Percentiles rank a stretch among this genome's conserved stretches.
Evolutionary conservation across 1,140 invertebrate species (phyloP).

Genomic region (Lasioglossum baleicum): DNA sequence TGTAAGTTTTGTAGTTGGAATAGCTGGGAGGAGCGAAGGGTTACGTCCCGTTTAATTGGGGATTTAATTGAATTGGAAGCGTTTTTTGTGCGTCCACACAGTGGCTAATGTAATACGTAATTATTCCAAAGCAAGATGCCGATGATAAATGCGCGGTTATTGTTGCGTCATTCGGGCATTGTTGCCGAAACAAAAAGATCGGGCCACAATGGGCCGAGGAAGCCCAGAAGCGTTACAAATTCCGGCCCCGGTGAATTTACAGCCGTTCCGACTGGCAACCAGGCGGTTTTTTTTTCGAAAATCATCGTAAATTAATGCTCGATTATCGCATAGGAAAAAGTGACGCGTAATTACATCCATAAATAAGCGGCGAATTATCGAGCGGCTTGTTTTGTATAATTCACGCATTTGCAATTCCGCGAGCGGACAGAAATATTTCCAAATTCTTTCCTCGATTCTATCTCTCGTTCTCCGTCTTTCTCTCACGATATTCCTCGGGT

Average conservation of each 20-base stretch:
- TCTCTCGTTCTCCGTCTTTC: neutral
- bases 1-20: too few species aligned
- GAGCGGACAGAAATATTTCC: neutral
- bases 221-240: neutral
- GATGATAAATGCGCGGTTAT: constrained; percentile 30
- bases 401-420: constrained; percentile 15
- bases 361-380: constrained; percentile 21
- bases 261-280: too few species aligned
- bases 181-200: constrained; percentile 16
- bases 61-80: too few species aligned
- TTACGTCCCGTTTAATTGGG: too few species aligned
- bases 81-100: neutral
- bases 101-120: constrained; percentile 11
- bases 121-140: constrained; percentile 27
- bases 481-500: too few species aligned
- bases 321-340: neutral
- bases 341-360: constrained; percentile 7
- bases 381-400: constrained; percentile 28
- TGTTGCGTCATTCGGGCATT: constrained; percentile 21
- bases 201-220: neutral
- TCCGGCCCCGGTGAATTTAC: neutral
- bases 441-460: neutral
- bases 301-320: constrained; percentile 11
- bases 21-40: too few species aligned
- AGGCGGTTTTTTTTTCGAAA: neutral